phyloP scores from a whole-genome alignment of 2,113 vertebrate species.

The Phoxinus phoxinus region DNA sequence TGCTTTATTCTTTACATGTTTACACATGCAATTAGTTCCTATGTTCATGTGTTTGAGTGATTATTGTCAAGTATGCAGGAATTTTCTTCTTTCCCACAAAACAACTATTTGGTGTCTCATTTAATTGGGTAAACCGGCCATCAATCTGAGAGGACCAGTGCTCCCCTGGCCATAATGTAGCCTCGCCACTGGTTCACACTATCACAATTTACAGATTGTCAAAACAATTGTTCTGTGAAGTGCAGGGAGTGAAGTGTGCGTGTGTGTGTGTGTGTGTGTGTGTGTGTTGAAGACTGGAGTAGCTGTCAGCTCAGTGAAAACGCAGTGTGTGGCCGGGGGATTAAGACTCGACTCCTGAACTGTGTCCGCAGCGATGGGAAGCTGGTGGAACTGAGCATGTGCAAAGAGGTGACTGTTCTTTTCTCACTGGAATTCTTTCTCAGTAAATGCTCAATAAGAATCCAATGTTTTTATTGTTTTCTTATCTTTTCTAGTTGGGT shows the following conservation, averaged over 20 bases:
- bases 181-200: background rate
- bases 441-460: background rate
- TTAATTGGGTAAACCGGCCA: background rate
- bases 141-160: background rate
- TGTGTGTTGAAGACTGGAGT: conserved; percentile 86
- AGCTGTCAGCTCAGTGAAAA: conserved; percentile 88
- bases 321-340: conserved; percentile 85
- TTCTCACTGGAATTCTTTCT: background rate
- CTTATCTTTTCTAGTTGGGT: conserved; percentile 69
- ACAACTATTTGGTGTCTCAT: background rate
- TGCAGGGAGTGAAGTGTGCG: background rate
- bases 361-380: conserved; percentile 87
- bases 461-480: background rate
- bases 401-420: conserved; percentile 77
- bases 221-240: background rate
- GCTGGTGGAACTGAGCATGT: conserved; percentile 74
- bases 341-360: conserved; percentile 83
- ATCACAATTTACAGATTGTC: background rate
- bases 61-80: no score
- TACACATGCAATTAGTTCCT: no score
- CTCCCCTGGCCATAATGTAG: background rate
- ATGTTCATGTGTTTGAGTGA: no score
- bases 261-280: background rate
- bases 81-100: no score
- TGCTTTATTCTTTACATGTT: no score